phyloP scores from a whole-genome alignment of 1,140 invertebrate genomes.

The Drosophila fuyamai region DNA sequence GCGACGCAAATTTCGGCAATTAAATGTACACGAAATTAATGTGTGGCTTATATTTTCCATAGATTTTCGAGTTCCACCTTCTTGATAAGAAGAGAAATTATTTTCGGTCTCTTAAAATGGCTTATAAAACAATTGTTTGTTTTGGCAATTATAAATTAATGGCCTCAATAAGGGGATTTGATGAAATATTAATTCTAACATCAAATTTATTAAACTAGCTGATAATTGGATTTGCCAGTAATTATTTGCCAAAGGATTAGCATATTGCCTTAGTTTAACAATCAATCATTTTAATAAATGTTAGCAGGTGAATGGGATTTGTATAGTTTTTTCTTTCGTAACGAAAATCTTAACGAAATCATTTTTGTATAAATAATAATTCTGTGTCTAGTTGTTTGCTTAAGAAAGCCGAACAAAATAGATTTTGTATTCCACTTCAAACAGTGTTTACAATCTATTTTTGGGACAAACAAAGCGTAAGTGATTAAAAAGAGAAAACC shows the following conservation, averaged over 20 bases:
- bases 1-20: slow-evolving; percentile 28
- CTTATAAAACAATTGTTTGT: slow-evolving; percentile 10
- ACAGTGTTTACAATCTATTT: neutral
- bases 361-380: neutral
- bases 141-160: slow-evolving; percentile 2
- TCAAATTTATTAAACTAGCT: no score
- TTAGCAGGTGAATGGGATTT: no score
- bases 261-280: no score
- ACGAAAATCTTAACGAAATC: no score
- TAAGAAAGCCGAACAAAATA: neutral
- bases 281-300: no score
- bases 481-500: neutral
- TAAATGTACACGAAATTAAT: slow-evolving; percentile 23
- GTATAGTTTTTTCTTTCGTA: no score
- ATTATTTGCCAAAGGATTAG: no score
- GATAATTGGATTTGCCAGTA: no score
- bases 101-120: slow-evolving; percentile 5
- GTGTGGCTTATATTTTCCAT: slow-evolving; percentile 1
- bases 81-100: no score
- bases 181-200: no score
- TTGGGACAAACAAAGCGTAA: neutral
- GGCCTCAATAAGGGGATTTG: no score
- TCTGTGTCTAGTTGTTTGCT: neutral
- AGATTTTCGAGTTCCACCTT: neutral
- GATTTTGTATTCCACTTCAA: neutral